Evolutionary conservation across 2,888 invertebrate species (phyloP).

Genomic region (Drosophila antonietae): DNA sequence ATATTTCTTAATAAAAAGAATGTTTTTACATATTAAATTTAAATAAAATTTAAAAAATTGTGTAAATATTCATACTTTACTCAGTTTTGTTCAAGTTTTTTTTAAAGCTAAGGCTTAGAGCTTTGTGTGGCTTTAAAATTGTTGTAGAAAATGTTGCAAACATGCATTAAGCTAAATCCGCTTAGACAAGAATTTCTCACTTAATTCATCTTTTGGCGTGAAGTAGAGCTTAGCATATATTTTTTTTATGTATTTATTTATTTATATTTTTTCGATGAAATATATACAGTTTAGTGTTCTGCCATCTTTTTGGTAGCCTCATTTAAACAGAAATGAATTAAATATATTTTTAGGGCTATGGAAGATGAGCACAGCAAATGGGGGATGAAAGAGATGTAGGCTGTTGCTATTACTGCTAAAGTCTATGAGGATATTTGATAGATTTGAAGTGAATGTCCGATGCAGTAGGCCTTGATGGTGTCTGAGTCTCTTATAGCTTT

Average conservation of each 20-base stretch:
- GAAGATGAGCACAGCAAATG: not conserved
- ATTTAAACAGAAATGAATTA: not conserved
- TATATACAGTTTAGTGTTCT: not conserved
- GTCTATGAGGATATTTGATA: not conserved
- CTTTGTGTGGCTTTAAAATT: not conserved
- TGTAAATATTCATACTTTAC: not conserved
- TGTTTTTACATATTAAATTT: no score
- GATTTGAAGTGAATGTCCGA: not conserved
- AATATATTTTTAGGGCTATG: not conserved
- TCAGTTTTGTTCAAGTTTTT: not conserved
- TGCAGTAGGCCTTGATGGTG: not conserved
- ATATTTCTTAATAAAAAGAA: no score
- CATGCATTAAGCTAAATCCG: not conserved
- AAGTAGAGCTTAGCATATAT: not conserved
- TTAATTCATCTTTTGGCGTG: not conserved
- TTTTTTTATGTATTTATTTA: not conserved
- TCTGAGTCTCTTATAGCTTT: no score
- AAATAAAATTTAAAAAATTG: no score
- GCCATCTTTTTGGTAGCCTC: not conserved
- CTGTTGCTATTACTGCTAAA: not conserved
- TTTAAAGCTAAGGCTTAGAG: not conserved
- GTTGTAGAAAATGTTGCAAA: not conserved
- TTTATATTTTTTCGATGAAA: not conserved
- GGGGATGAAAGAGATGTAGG: not conserved
- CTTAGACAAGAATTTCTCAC: not conserved